phyloP scores from a whole-genome alignment of 2,113 vertebrate species.

The Carassius auratus region DNA sequence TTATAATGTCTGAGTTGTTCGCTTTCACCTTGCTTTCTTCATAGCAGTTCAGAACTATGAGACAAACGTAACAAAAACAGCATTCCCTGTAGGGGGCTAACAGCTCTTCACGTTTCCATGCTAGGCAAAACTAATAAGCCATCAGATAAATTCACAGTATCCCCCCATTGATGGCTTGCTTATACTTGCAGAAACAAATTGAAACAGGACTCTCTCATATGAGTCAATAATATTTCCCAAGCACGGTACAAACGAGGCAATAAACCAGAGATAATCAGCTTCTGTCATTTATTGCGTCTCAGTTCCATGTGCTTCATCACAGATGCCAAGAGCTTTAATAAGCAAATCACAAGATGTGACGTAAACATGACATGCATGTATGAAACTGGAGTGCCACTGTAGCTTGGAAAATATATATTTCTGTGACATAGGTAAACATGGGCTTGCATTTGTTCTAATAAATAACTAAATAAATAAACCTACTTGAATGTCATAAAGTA shows the following conservation, averaged over 20 bases:
- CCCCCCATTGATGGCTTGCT: slow-evolving; percentile 6
- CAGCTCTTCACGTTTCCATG: not conserved
- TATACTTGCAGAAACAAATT: slow-evolving; percentile 4
- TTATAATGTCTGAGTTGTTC: slow-evolving; percentile 19
- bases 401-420: not conserved
- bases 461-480: not conserved
- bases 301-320: slow-evolving; percentile 4
- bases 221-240: not conserved
- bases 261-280: not conserved
- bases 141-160: slow-evolving; percentile 23
- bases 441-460: not conserved
- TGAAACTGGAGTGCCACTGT: not conserved
- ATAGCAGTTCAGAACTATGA: not conserved
- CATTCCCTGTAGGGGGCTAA: not conserved
- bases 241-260: not conserved
- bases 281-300: not conserved
- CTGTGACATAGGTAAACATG: not conserved
- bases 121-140: not conserved
- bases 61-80: not conserved
- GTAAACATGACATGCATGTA: not conserved
- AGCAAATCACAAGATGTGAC: not conserved
- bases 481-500: not conserved
- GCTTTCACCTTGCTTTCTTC: slow-evolving; percentile 19
- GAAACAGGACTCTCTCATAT: not conserved
- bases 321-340: not conserved